Evolutionary conservation across 2,888 invertebrate species (phyloP).

Genomic region (Xestobium rufovillosum): DNA sequence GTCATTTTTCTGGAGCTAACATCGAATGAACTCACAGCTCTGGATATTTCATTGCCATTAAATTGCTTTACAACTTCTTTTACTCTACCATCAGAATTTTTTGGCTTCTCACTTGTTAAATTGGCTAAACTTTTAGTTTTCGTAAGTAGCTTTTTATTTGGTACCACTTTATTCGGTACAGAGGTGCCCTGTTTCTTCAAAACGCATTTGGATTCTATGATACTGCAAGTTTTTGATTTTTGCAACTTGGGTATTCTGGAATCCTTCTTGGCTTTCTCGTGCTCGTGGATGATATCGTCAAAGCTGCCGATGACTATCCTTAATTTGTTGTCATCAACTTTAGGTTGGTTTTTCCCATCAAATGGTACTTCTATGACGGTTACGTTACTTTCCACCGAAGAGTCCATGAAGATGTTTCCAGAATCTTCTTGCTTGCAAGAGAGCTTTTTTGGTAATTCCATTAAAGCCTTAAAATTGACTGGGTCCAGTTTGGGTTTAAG

Average conservation of each 20-base stretch:
- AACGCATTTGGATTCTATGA: constrained; percentile 61
- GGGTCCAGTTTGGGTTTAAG: too few species aligned
- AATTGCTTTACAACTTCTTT: constrained; percentile 33
- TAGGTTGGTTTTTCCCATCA: constrained; percentile 16
- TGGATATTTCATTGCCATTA: constrained; percentile 32
- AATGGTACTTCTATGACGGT: constrained; percentile 39
- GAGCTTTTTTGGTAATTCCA: neutral
- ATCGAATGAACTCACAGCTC: constrained; percentile 34
- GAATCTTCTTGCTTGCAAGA: constrained; percentile 6
- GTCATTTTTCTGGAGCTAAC: constrained; percentile 27
- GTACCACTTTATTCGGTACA: constrained; percentile 23
- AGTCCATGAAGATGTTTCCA: constrained; percentile 2
- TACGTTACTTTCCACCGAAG: constrained; percentile 44
- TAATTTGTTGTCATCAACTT: constrained; percentile 44
- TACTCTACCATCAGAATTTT: constrained; percentile 25
- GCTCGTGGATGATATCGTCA: constrained; percentile 48
- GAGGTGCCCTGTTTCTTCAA: constrained; percentile 52
- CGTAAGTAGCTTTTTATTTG: constrained; percentile 14
- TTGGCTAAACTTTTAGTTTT: constrained; percentile 34
- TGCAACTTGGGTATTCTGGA: constrained; percentile 51
- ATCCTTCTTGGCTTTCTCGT: constrained; percentile 28
- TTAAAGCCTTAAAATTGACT: too few species aligned
- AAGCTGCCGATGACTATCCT: constrained; percentile 48
- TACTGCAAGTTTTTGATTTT: constrained; percentile 64
- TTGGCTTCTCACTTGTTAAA: constrained; percentile 19